Evolutionary conservation across 2,888 invertebrate genomes (phyloP).

Genomic region (Phaedon cochleariae): DNA sequence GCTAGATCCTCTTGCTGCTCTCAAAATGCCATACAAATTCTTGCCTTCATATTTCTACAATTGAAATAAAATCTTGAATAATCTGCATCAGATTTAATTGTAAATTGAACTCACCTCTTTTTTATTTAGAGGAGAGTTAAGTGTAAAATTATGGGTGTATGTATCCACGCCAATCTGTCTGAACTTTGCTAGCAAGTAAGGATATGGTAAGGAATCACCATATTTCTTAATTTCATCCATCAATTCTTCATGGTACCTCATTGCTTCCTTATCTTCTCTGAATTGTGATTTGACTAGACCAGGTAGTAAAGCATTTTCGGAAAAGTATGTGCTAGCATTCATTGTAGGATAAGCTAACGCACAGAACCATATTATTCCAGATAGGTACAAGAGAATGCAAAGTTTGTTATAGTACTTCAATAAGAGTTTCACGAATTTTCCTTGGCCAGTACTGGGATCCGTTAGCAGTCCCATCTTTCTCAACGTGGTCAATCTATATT

Average conservation of each 20-base stretch:
- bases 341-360: constrained; percentile 80
- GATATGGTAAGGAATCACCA: constrained; percentile 79
- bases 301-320: constrained; percentile 94
- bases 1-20: constrained; percentile 89
- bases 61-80: background rate
- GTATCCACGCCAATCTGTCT: constrained; percentile 87
- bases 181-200: constrained; percentile 85
- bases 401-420: constrained; percentile 70
- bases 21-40: constrained; percentile 93
- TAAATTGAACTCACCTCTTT: constrained; percentile 67
- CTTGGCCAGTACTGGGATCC: constrained; percentile 83
- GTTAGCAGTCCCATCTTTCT: constrained; percentile 91
- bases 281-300: constrained; percentile 88
- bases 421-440: constrained; percentile 74
- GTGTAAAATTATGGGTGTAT: constrained; percentile 89
- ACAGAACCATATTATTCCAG: constrained; percentile 81
- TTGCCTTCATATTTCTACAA: constrained; percentile 71
- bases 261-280: constrained; percentile 73
- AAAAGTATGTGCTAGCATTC: constrained; percentile 91
- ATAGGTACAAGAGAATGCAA: constrained; percentile 73
- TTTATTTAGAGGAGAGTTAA: constrained; percentile 82
- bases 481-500: no score
- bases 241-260: constrained; percentile 71
- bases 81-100: constrained; percentile 54
- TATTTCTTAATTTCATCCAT: constrained; percentile 73